Percentiles rank a stretch among this genome's conserved stretches.
These are phyloP conservation scores for Triplophysa bombifrons DNA, from an alignment of 2,797 vertebrate species.

Conservation along the genomic window DNA sequence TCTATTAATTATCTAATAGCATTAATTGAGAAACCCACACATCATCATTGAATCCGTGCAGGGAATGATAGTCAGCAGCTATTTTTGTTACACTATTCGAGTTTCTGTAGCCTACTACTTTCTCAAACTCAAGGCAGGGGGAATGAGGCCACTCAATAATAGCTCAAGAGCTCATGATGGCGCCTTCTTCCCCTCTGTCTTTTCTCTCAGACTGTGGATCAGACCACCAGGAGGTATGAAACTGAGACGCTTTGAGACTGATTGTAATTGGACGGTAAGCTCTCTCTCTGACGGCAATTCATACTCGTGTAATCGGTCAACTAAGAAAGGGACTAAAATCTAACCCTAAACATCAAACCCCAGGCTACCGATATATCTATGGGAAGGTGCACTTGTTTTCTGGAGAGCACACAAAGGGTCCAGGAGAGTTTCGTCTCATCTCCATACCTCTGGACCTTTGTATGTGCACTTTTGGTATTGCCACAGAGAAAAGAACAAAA, in stretches of 20 bases:
- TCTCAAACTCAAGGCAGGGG: neutral
- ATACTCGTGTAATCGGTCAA: neutral
- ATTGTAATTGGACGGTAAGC: neutral
- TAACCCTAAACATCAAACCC: neutral
- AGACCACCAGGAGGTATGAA: neutral
- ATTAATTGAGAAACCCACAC: too few species aligned
- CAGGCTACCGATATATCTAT: neutral
- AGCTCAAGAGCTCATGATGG: neutral
- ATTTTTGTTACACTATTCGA: neutral
- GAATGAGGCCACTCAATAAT: neutral
- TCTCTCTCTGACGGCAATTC: neutral
- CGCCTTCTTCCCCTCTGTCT: neutral
- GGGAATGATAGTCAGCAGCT: too few species aligned
- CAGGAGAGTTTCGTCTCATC: neutral
- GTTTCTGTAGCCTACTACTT: neutral
- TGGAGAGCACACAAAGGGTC: neutral
- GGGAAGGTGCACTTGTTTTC: neutral
- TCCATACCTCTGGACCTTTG: neutral
- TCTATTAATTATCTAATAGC: neutral
- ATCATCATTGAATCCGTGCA: neutral
- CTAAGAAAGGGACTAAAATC: neutral
- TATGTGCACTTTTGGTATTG: neutral
- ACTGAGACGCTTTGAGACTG: neutral
- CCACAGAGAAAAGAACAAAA: neutral
- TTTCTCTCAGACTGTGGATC: conserved; percentile 3